A percentile compares a stretch with the other conserved stretches of the same genome.
Conservation (phyloP, 2,888 invertebrate species). For the Fragum whitleyi region DNA sequence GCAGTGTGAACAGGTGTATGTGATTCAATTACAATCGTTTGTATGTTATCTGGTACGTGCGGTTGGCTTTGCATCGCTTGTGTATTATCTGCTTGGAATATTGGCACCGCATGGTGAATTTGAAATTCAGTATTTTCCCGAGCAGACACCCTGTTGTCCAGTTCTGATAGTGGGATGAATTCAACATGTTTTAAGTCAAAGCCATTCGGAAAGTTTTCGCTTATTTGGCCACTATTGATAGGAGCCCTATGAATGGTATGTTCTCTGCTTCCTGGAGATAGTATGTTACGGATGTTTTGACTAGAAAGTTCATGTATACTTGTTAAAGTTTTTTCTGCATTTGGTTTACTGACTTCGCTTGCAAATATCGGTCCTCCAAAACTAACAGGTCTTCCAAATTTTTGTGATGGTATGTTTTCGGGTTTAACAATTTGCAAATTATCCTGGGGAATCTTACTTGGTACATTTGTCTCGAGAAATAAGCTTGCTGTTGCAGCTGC, state of each 20-base stretch:
- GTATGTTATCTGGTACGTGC: neutral
- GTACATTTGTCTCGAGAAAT: neutral
- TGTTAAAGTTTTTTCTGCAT: neutral
- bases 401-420: neutral
- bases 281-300: no score
- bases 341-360: neutral
- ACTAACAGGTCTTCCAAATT: neutral
- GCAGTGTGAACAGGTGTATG: no score
- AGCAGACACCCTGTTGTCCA: neutral
- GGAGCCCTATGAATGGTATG: no score
- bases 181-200: neutral
- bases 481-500: neutral
- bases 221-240: neutral
- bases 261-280: neutral
- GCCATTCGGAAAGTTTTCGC: neutral
- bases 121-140: neutral
- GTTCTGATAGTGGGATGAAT: neutral
- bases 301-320: no score
- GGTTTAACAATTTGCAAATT: neutral
- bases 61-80: neutral
- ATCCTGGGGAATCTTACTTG: neutral
- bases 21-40: no score
- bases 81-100: neutral
- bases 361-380: neutral
- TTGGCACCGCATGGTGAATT: neutral